phyloP scores from a whole-genome alignment of 2,888 invertebrate species.

The Clunio marinus region DNA sequence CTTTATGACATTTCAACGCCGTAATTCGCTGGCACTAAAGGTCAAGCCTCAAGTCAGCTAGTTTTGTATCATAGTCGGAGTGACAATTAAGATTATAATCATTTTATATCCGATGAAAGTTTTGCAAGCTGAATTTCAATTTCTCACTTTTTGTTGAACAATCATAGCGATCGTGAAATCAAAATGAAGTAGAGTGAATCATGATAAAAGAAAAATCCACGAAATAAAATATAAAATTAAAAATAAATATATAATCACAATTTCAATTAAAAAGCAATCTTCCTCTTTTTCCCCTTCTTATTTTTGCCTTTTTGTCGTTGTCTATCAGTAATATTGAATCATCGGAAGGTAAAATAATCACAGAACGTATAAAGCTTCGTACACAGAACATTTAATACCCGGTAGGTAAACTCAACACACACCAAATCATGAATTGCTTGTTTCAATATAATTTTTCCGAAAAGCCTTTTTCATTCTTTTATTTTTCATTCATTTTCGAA shows the following conservation, averaged over 20 bases:
- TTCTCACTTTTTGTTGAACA: background rate
- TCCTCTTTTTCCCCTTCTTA: conserved; percentile 5
- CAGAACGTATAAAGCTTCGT: background rate
- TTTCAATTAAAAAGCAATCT: conserved; percentile 38
- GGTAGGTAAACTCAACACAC: conserved; percentile 4
- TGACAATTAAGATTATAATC: conserved; percentile 13
- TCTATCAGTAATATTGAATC: conserved; percentile 9
- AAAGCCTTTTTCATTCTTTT: background rate
- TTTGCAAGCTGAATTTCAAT: background rate
- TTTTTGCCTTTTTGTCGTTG: background rate
- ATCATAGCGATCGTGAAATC: background rate
- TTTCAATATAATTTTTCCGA: background rate
- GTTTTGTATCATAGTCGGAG: background rate
- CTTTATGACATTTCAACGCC: background rate
- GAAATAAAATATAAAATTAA: conserved; percentile 1
- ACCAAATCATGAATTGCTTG: background rate
- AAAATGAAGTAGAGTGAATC: conserved; percentile 19
- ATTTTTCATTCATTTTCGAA: background rate
- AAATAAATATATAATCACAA: conserved; percentile 26
- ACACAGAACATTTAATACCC: too few species aligned
- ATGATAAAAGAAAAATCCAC: background rate
- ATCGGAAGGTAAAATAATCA: background rate
- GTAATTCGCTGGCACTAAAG: background rate
- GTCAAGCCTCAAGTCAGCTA: background rate
- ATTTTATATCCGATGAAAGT: background rate